Evolutionary conservation across 2,888 invertebrate species (phyloP).

Genomic region (Himalopsyche japonica): DNA sequence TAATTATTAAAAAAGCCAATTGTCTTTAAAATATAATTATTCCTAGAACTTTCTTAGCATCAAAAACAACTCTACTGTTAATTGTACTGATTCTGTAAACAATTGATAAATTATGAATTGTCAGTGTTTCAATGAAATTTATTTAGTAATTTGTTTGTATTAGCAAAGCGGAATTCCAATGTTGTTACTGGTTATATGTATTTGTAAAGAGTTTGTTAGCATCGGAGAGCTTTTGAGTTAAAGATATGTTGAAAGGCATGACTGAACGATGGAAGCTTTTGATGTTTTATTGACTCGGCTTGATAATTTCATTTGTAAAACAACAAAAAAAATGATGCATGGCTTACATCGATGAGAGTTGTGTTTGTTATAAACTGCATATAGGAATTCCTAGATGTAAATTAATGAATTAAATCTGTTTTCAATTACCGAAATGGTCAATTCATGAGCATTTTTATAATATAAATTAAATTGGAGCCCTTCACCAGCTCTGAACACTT

Average conservation of each 20-base stretch:
- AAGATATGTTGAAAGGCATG: background rate
- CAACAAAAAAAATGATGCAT: background rate
- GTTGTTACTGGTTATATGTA: background rate
- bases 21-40: too few relatives aligned
- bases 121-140: background rate
- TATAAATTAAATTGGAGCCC: too few relatives aligned
- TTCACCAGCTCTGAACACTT: too few relatives aligned
- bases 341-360: background rate
- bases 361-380: background rate
- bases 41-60: too few relatives aligned
- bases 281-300: background rate
- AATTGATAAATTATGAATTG: too few relatives aligned
- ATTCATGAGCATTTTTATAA: too few relatives aligned
- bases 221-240: background rate
- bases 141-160: background rate
- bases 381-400: too few relatives aligned
- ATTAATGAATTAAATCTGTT: too few relatives aligned
- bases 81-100: too few relatives aligned
- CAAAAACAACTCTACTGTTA: too few relatives aligned
- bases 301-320: background rate
- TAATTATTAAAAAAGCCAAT: too few relatives aligned
- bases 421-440: too few relatives aligned
- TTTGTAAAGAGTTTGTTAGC: background rate
- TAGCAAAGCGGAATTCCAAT: background rate
- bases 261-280: background rate